Evolutionary conservation across 2,888 invertebrate genomes (phyloP), one percentile per base, ranked within the genome.

Genomic region (Acanthopleura granulata): DNA sequence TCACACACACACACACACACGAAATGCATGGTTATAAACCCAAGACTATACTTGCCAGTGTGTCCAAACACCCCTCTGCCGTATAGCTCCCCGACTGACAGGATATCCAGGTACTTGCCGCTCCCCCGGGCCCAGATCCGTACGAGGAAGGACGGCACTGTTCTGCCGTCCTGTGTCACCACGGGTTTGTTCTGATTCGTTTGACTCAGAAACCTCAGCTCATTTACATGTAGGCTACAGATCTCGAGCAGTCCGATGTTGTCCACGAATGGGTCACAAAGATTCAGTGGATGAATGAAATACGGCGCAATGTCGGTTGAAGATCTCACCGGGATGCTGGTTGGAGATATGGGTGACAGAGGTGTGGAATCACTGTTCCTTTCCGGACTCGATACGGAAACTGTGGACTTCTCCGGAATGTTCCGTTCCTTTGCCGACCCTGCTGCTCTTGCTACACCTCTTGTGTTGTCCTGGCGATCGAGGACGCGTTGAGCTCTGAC

Each of bases 241-340:
- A 66, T 27, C 29, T 66, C 25, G 15, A 27, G 12, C 25, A 66
- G 29, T 25, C 66, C 66, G 29, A 27, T 16, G 25, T 27, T 22
- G 14, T 66, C 66, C 25, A 27, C 22, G 29, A 66, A 66, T 27
- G 66, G 66, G 6, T 66, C 66, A 27, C 66, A 66, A 6, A 66
- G 66, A 14, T 66, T 66, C 25, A 66, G 29, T 6, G 66, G 66
- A 6, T 66, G 66, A 27, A 66, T 66, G 66, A 66, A 66, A 27
- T 27, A 27, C 27, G 66, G 29, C 29, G 22, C 66, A 66, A 66
- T 27, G 16, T 22, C 29, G 15, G 66, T 3, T 15, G 29, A 27
- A 6, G 18, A 3, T 57, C 12, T 18, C 57, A 18, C 22, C 1
- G 57, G 57, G 22, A 57, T 57, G 18, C n/a, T 57, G n/a, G 6